Evolutionary conservation across 2,888 invertebrate genomes (phyloP), one percentile per base, ranked within the genome.

Genomic region (Drosophila paramelanica): DNA sequence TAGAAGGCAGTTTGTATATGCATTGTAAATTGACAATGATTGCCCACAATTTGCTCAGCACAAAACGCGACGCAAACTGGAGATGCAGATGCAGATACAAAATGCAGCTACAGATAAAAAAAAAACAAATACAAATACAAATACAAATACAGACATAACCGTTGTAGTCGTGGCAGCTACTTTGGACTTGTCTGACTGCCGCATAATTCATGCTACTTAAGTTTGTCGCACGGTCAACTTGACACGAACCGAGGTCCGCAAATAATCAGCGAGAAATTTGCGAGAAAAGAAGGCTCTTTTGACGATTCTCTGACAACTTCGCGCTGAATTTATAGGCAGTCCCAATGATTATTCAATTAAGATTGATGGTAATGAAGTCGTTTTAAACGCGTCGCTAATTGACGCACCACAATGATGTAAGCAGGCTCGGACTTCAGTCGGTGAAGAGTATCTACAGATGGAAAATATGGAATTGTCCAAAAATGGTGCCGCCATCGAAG

Each of bases 21-120:
- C 81, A 77, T 73, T 83, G 85, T 79, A 81, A 86, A 86, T 86
- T 86, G 85, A 83, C 89, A 81, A 86, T 86, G 89, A 86, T 86
- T 86, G 89, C 87, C 73, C 79, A 86, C 87, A 86, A 86, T 88
- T 86, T 86, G 84, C 89, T 77, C 71, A 67, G 52, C 74, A 77
- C 65, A 77, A 70, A 72, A 58, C 62, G 60, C 66, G 73, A 75
- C 71, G 65, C 51, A 61, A 55, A 67, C 67, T 65, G 59, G 55
- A 66, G 56, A 51, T 36, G 50, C 71, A 82, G 71, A 71, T 43
- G 61, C 67, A 68, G 69, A 67, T 61, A 20, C 27, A 31, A 65
- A 41, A 70, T 47, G n/a, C 55, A 59, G 59, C 11, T 1, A 13
- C 36, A 55, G 55, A 20, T 46, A 73, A 57, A 73, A 38, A 41